Evolutionary conservation across 2,888 invertebrate species (phyloP).

Genomic region (Chouioia cunea): DNA sequence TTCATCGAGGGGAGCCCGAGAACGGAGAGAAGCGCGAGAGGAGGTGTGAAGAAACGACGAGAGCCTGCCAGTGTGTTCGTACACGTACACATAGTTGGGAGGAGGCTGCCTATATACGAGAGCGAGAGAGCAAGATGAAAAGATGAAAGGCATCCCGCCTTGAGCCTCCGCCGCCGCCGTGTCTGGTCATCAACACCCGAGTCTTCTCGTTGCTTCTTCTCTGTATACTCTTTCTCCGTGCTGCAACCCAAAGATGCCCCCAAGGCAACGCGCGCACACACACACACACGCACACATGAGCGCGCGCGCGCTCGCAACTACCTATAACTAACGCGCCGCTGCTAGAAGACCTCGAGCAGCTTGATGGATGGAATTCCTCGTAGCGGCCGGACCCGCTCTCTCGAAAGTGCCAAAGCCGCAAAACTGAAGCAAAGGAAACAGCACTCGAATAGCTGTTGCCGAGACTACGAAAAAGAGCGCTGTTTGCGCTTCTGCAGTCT

Average conservation of each 20-base stretch:
- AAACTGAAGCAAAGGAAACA: constrained; percentile 51
- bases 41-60: constrained; percentile 8
- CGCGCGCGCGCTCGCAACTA: constrained; percentile 26
- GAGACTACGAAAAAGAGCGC: not conserved
- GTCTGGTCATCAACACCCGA: constrained; percentile 63
- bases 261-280: constrained; percentile 50
- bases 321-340: constrained; percentile 54
- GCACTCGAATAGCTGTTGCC: constrained; percentile 4
- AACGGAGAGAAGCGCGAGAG: not conserved
- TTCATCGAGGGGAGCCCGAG: not conserved
- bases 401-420: constrained; percentile 45
- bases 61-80: not conserved
- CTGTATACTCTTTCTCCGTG: constrained; percentile 35
- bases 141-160: constrained; percentile 66
- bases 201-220: constrained; percentile 51
- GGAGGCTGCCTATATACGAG: too few relatives aligned
- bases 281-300: constrained; percentile 46
- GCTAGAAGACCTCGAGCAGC: constrained; percentile 47
- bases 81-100: too few relatives aligned
- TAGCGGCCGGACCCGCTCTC: constrained; percentile 2
- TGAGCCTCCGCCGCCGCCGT: constrained; percentile 61
- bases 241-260: not conserved
- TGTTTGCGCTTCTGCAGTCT: constrained; percentile 33
- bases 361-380: constrained; percentile 60
- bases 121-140: constrained; percentile 54